Base-by-base conservation (phyloP, 2,888 invertebrate species). In the Rhamphomyia laevipes region DNA sequence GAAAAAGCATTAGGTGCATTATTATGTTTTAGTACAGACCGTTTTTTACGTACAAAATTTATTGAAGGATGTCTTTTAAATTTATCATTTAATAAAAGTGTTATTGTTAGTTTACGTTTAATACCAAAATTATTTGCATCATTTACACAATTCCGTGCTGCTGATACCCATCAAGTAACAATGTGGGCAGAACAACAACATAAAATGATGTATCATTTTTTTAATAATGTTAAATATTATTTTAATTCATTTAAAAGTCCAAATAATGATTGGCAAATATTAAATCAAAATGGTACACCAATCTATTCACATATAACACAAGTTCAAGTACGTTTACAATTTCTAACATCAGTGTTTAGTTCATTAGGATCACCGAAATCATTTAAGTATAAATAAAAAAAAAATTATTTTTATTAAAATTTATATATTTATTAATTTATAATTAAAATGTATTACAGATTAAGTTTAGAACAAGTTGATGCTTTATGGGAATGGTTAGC, bases 21-120 rank as follows among this genome's bases (percentile, higher is more conserved):
- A 21, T 74, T 95, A 1, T 92, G 92, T 64, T 93, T 88, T 63
- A 91, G 87, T 61, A 88, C 89, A 2, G 93, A 94, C 67, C 84
- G 88, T 57, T 78, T 86, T 53, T 88, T 94, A 55, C 77, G 91
- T 49, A 90, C 91, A 72, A 92, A 93, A 70, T 95, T 95, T 63
- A 93, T 95, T 56, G 93, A 94, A 68, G 94, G 93, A 10, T 93
- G 93, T 61, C 74, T 94, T 43, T 86, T 90, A 59, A 94, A 94
- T 71, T 75, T 94, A 53, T 84, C 89, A 13, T 82, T 82, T 57
- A 90, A 93, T 70, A 81, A 81, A 78, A 92, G 93, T 55, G 91
- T 93, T 18, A 86, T 93, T 10, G 86, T 94, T 1, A 92, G 93
- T 4, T 72, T 95, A 54, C 78, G 93, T 48, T 72, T 95, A 49